These are phyloP conservation scores for Diorhabda sublineata DNA, from an alignment of 1,140 invertebrate genomes.

Conservation along the genomic window DNA sequence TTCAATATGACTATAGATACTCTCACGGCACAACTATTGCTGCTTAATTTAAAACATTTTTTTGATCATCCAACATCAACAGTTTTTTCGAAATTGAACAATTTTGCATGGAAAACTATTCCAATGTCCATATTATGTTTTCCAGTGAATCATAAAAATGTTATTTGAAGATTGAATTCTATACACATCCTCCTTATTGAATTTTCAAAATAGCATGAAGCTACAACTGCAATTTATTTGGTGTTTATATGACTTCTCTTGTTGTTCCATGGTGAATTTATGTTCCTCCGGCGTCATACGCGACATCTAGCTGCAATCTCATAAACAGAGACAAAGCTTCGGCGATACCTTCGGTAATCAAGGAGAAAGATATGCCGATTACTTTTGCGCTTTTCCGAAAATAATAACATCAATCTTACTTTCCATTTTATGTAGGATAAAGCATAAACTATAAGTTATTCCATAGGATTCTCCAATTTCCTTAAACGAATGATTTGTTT, in stretches of 20 bases:
- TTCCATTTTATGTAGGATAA: neutral
- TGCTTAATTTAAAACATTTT: too few relatives aligned
- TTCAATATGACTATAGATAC: too few relatives aligned
- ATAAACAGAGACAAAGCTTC: slow-evolving; percentile 11
- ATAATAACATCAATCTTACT: slow-evolving; percentile 10
- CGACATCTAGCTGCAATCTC: neutral
- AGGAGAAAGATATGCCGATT: slow-evolving; percentile 10
- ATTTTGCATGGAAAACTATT: too few relatives aligned
- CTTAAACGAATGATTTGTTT: neutral
- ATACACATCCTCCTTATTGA: neutral
- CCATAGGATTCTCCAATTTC: neutral
- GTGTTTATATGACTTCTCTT: slow-evolving; percentile 11
- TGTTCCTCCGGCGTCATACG: neutral
- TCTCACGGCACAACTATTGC: too few relatives aligned
- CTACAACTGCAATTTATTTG: slow-evolving; percentile 12
- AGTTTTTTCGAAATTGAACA: too few relatives aligned
- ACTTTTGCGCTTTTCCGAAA: neutral
- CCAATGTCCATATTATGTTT: too few relatives aligned
- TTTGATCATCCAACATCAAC: too few relatives aligned
- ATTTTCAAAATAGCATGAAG: neutral
- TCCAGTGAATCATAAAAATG: too few relatives aligned
- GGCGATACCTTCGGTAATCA: slow-evolving; percentile 5
- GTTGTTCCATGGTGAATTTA: neutral
- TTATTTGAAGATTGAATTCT: too few relatives aligned
- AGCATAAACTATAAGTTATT: neutral